Base-by-base conservation (phyloP, 2,888 invertebrate species). In the Bombylius major region DNA sequence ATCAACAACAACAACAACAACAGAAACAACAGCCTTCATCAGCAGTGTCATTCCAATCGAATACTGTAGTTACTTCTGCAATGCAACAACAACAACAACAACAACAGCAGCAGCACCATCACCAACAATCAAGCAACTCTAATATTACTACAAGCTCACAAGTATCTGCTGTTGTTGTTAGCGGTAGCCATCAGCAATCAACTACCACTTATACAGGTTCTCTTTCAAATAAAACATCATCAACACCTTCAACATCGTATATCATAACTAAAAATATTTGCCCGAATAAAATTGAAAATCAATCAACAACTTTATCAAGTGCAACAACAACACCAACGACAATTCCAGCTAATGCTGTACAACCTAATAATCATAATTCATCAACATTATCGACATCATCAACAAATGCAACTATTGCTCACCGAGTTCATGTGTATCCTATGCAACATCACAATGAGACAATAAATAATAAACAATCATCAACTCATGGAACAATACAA, bases 271-370 rank as follows among this genome's bases (percentile, higher is more conserved):
- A 42, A 11, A 42, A 11, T 42, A 11, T 3, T 11, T 4, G 4
- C 11, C 4, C 39, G 7, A 42, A 4, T 42, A 42, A 42, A 42
- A 42, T 11, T 42, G 39, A 42, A 42, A 42, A 42, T 42, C 39
- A 42, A 5, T 23, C 23, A 23, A 23, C 23, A 23, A 23, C 23
- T 23, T 23, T 23, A 23, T 23, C 23, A 23, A 23, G 23, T 11
- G 49, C 60, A 32, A 33, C 58, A 45, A 52, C 60, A 39, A 51
- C 60, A 54, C 52, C 58, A n/a, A 55, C 62, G 5, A 39, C 59
- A 62, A 62, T 73, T 54, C 68, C 72, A 1, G 68, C 73, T 7
- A 73, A 72, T 63, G 66, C 72, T 55, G 72, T 72, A 49, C 72
- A 71, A 55, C 72, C 72, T 0, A 73, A 73, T 58, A 73, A 73